phyloP scores from a whole-genome alignment of 2,888 invertebrate species.

The Eilema sororculum region DNA sequence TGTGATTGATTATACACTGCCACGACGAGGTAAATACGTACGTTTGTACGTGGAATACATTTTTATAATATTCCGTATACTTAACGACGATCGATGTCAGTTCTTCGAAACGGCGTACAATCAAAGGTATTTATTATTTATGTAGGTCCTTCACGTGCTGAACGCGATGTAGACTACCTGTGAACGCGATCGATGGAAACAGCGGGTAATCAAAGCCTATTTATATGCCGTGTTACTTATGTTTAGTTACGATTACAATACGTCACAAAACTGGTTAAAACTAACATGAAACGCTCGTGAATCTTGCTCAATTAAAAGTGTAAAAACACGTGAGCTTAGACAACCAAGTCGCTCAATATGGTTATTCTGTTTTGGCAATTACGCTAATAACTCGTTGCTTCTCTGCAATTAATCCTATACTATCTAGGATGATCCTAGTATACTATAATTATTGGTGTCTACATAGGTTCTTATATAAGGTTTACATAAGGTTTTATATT shows the following conservation, averaged over 20 bases:
- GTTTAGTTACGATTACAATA: not conserved
- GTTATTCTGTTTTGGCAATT: slow-evolving; percentile 8
- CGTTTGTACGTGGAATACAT: not conserved
- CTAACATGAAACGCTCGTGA: not conserved
- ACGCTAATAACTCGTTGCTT: slow-evolving; percentile 9
- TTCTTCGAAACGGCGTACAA: not conserved
- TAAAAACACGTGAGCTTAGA: slow-evolving; percentile 5
- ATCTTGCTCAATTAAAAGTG: slow-evolving; percentile 5
- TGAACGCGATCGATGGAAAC: not conserved
- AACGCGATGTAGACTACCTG: not conserved
- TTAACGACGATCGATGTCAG: not conserved
- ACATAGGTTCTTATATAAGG: too few relatives aligned
- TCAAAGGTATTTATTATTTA: not conserved
- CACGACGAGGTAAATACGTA: not conserved
- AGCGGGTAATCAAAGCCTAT: not conserved
- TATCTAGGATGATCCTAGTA: too few relatives aligned
- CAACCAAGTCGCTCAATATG: not conserved
- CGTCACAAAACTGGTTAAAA: not conserved
- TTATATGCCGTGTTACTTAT: not conserved
- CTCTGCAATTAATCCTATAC: slow-evolving; percentile 7
- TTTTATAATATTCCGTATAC: not conserved
- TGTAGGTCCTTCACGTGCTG: not conserved
- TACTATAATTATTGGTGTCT: too few relatives aligned
- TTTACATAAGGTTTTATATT: too few relatives aligned
- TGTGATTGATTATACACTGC: not conserved